phyloP scores from a whole-genome alignment of 2,113 vertebrate genomes.

The Anhinga anhinga region DNA sequence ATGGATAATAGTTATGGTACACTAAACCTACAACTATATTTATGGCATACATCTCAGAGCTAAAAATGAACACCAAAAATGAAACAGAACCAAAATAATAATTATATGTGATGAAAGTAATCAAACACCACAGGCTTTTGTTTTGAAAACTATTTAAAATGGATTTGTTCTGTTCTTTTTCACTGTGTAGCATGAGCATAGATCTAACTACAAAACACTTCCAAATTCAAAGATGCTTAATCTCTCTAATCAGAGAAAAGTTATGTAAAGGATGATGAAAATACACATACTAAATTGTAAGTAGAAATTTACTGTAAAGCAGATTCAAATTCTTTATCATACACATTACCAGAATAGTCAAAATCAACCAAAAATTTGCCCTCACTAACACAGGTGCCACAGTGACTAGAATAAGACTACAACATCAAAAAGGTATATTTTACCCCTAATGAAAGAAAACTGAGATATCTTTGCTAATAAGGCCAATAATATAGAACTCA shows the following conservation, averaged over 20 bases:
- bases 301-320: not conserved
- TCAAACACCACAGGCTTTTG: not conserved
- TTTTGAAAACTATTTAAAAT: not conserved
- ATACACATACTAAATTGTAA: not conserved
- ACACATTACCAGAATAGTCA: not conserved
- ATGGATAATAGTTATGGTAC: not conserved
- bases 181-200: not conserved
- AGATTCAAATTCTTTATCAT: not conserved
- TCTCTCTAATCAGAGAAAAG: not conserved
- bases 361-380: not conserved
- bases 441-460: too few species aligned
- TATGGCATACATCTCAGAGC: not conserved
- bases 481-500: not conserved
- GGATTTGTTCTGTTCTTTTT: not conserved
- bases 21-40: not conserved
- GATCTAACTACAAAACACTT: not conserved
- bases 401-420: not conserved
- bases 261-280: not conserved
- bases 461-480: not conserved
- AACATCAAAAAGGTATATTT: not conserved
- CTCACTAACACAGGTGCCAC: not conserved
- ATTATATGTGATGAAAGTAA: not conserved
- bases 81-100: not conserved
- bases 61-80: slow-evolving; percentile 62
- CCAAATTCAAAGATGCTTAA: not conserved